phyloP scores from a whole-genome alignment of 2,797 vertebrate species.

The Pantherophis vulpinus region DNA sequence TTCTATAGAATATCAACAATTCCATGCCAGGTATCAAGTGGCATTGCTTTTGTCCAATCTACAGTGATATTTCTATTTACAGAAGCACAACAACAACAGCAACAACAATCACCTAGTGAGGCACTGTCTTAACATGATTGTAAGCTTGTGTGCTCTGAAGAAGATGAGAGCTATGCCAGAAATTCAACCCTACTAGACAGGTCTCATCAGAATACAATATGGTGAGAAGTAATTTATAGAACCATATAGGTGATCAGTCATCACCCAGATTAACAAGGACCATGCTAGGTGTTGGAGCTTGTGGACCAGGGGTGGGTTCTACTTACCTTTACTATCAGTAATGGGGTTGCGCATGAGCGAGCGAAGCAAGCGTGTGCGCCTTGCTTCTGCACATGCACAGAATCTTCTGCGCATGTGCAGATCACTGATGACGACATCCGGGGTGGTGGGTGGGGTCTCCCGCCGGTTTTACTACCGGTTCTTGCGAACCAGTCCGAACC shows the following conservation, averaged over 20 bases:
- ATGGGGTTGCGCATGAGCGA: too few relatives aligned
- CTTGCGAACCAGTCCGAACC: too few relatives aligned
- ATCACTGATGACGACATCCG: too few relatives aligned
- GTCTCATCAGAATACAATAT: not conserved
- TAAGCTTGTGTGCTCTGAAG: not conserved
- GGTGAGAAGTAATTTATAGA: not conserved
- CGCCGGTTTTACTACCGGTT: too few relatives aligned
- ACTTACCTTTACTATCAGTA: too few relatives aligned
- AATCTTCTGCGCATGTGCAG: too few relatives aligned
- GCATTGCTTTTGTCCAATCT: not conserved
- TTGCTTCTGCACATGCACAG: too few relatives aligned
- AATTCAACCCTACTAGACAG: not conserved
- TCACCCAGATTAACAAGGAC: not conserved
- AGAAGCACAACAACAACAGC: not conserved
- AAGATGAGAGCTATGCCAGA: not conserved
- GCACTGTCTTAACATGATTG: not conserved
- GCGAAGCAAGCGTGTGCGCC: too few relatives aligned
- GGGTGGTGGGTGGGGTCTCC: too few relatives aligned
- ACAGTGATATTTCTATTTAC: not conserved
- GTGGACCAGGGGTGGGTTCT: too few relatives aligned
- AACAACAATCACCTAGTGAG: not conserved
- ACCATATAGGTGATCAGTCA: not conserved
- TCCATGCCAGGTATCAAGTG: not conserved
- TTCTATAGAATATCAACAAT: not conserved
- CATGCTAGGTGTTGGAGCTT: not conserved